Evolutionary conservation across 2,113 vertebrate species (phyloP).

Genomic region (Myiagra hebetior): DNA sequence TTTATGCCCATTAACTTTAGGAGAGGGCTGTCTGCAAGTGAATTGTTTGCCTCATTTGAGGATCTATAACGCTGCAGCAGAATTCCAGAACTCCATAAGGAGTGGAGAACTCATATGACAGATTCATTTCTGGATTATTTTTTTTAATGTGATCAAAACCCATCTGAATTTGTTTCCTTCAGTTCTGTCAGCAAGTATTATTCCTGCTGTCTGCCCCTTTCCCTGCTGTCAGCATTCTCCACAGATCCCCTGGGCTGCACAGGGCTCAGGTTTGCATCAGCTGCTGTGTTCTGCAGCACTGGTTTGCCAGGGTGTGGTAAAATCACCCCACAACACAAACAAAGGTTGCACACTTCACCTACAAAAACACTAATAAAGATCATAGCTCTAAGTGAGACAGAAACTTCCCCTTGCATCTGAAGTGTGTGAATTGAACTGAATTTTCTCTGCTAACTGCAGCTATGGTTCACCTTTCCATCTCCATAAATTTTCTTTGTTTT

Average conservation of each 20-base stretch:
- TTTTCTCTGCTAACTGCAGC: background rate
- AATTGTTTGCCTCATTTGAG: background rate
- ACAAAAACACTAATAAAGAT: background rate
- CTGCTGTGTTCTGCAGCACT: background rate
- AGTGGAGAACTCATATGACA: background rate
- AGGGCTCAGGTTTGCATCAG: background rate
- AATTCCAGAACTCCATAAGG: background rate
- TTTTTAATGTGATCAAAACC: background rate
- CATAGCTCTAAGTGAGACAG: background rate
- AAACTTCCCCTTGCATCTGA: background rate
- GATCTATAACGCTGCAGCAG: background rate
- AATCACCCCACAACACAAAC: too few species aligned
- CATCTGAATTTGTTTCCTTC: background rate
- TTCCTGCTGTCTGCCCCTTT: background rate
- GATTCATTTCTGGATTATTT: background rate
- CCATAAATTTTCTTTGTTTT: background rate
- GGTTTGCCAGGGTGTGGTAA: background rate
- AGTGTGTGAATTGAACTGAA: background rate
- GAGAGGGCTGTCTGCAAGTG: background rate
- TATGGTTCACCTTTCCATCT: background rate
- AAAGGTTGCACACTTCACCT: background rate
- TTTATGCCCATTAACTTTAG: background rate
- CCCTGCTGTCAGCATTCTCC: background rate
- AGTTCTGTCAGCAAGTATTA: background rate
- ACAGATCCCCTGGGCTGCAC: background rate